These are phyloP conservation scores for Loripinus fragilis DNA, from an alignment of 2,888 invertebrate species.

Conservation along the genomic window DNA sequence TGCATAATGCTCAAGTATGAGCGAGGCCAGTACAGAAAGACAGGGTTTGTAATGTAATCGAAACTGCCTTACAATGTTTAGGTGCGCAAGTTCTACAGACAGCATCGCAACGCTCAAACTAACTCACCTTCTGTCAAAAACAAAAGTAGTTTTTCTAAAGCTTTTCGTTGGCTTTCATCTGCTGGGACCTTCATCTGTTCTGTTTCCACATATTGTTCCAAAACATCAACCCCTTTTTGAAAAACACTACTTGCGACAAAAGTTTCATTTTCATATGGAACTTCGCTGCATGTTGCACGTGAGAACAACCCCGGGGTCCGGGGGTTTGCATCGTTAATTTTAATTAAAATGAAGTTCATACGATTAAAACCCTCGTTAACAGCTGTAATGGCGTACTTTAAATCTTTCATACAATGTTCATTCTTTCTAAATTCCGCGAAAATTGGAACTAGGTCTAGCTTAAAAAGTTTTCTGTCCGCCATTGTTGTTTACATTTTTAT, in stretches of 20 bases:
- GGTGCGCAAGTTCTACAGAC: no score
- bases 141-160: background rate
- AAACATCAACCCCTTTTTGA: background rate
- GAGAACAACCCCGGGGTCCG: background rate
- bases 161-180: background rate
- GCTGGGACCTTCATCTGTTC: background rate
- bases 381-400: background rate
- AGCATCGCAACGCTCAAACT: no score
- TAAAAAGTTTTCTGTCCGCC: no score
- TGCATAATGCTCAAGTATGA: no score
- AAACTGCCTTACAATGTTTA: no score
- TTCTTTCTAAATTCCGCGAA: background rate
- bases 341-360: conserved; percentile 8
- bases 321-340: background rate
- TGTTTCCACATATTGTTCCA: background rate
- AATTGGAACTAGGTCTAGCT: no score
- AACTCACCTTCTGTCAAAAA: background rate
- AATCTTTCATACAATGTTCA: background rate
- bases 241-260: background rate
- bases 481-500: no score
- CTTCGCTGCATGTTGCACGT: background rate
- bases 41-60: no score
- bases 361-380: background rate
- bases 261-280: background rate
- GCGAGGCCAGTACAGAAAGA: no score